Evolutionary conservation across 2,113 vertebrate species (phyloP).

Genomic region (Puntigrus tetrazona): DNA sequence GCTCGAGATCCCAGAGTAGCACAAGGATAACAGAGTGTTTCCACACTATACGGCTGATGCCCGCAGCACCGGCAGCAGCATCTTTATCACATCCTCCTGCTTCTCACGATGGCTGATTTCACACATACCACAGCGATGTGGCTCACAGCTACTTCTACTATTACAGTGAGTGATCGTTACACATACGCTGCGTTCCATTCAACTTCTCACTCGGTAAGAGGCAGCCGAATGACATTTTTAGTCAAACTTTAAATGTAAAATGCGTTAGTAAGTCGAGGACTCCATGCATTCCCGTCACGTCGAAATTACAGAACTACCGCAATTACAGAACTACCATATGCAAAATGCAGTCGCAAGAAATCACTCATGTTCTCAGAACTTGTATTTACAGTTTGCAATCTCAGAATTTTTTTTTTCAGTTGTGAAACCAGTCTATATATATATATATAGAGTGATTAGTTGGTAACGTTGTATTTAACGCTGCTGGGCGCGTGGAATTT

Average conservation of each 20-base stretch:
- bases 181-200: neutral
- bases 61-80: neutral
- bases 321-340: neutral
- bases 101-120: slow-evolving; percentile 14
- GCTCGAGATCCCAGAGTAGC: slow-evolving; percentile 2
- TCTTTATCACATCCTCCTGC: slow-evolving; percentile 26
- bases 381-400: neutral
- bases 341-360: neutral
- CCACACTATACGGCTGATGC: neutral
- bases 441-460: too few species aligned
- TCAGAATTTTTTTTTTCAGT: too few species aligned
- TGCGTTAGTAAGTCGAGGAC: neutral
- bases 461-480: too few species aligned
- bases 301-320: neutral
- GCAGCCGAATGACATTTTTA: neutral
- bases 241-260: neutral
- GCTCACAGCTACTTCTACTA: slow-evolving; percentile 6
- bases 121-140: slow-evolving; percentile 1
- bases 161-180: neutral
- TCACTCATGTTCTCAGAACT: too few species aligned
- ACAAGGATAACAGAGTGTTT: slow-evolving; percentile 6
- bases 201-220: too few species aligned
- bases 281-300: neutral
- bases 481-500: too few species aligned
- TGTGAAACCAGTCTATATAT: too few species aligned